Evolutionary conservation across 2,113 vertebrate species (phyloP).

Genomic region (Gallinago jamesoni): DNA sequence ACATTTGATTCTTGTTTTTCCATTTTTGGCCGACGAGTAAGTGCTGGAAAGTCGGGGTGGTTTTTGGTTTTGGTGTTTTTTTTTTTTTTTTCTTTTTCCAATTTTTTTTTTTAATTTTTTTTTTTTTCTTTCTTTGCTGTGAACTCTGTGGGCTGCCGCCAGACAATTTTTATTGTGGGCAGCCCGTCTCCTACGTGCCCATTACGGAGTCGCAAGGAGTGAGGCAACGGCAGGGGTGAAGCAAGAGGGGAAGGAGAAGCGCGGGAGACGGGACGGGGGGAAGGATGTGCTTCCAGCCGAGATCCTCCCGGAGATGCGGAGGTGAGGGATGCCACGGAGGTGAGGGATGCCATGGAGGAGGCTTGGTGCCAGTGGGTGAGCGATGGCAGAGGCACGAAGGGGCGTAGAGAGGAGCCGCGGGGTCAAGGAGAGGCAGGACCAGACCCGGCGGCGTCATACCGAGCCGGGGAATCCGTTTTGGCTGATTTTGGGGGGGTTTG

Average conservation of each 20-base stretch:
- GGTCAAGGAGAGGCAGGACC: background rate
- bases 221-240: background rate
- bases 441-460: rapidly evolving
- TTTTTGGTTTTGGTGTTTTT: no score
- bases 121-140: background rate
- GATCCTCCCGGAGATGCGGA: background rate
- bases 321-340: background rate
- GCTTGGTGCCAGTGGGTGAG: rapidly evolving
- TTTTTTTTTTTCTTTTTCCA: rapidly evolving
- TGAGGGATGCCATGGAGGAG: background rate
- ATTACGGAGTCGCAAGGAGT: background rate
- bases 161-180: conserved; percentile 12
- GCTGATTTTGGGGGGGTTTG: background rate
- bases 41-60: background rate
- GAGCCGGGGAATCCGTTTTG: background rate
- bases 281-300: background rate
- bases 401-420: background rate
- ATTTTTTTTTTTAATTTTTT: no score
- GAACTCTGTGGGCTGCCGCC: conserved; percentile 36
- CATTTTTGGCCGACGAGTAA: background rate
- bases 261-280: background rate
- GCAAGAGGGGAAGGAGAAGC: conserved; percentile 19
- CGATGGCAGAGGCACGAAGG: background rate
- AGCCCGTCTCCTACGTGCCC: background rate
- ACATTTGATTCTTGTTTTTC: background rate